A percentile compares a stretch with the other conserved stretches of the same genome.
phyloP scores from a whole-genome alignment of 1,140 invertebrate genomes.

The Drosophila tristis region DNA sequence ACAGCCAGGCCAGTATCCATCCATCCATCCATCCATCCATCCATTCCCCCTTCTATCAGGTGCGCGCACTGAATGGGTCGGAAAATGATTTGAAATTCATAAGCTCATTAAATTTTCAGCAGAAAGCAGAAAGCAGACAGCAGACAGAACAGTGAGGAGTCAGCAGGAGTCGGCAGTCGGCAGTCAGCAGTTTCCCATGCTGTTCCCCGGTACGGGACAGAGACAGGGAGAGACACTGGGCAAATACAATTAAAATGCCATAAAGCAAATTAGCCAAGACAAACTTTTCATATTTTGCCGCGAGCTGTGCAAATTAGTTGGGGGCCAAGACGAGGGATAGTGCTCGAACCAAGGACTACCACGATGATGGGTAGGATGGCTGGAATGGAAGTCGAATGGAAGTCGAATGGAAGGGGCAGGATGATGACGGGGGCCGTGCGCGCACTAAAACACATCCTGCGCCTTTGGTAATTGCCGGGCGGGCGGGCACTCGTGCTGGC shows the following conservation, averaged over 20 bases:
- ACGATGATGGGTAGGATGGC: too few species aligned
- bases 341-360: not conserved
- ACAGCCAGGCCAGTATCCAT: not conserved
- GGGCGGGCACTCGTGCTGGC: constrained; percentile 72
- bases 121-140: constrained; percentile 20
- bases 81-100: constrained; percentile 67
- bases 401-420: not conserved
- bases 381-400: not conserved
- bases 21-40: too few species aligned
- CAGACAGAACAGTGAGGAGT: constrained; percentile 40
- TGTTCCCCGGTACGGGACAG: too few species aligned
- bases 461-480: constrained; percentile 72
- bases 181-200: constrained; percentile 43
- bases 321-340: constrained; percentile 13
- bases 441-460: constrained; percentile 76
- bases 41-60: constrained; percentile 29
- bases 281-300: constrained; percentile 79
- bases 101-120: constrained; percentile 80
- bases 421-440: constrained; percentile 31
- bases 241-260: constrained; percentile 83
- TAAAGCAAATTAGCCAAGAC: constrained; percentile 82
- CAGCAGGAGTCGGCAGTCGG: constrained; percentile 2
- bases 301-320: constrained; percentile 73
- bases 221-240: constrained; percentile 29
- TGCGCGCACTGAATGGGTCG: constrained; percentile 31